These are phyloP conservation scores for Nothobranchius kuhntae DNA, from an alignment of 2,113 vertebrate species.

Conservation along the genomic window DNA sequence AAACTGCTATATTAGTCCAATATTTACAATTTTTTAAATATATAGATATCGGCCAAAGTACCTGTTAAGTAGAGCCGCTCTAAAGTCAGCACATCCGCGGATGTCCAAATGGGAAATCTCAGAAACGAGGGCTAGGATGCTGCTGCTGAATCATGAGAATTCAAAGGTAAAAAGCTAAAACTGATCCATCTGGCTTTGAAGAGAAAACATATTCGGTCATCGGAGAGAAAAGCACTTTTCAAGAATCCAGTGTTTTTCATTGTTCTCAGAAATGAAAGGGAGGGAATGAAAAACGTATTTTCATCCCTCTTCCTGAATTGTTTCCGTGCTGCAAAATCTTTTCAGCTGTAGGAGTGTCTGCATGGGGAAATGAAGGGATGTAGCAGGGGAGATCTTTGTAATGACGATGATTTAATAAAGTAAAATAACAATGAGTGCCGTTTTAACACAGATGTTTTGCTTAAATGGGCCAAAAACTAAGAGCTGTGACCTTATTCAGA, in stretches of 20 bases:
- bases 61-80: no score
- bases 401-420: constrained; percentile 13
- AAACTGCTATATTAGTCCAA: no score
- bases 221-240: constrained; percentile 50
- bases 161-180: no score
- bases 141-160: no score
- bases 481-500: constrained; percentile 12
- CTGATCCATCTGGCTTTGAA: constrained; percentile 25
- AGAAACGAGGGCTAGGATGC: no score
- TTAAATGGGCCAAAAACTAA: not conserved
- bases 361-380: constrained; percentile 15
- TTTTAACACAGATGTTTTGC: not conserved
- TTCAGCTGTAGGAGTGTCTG: constrained; percentile 31
- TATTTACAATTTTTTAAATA: no score
- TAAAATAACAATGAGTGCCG: constrained; percentile 14
- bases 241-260: constrained; percentile 46
- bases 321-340: constrained; percentile 34
- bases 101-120: no score
- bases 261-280: constrained; percentile 36
- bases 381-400: constrained; percentile 28
- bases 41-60: no score
- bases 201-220: constrained; percentile 39
- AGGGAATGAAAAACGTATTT: constrained; percentile 46
- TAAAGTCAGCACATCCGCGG: no score
- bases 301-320: constrained; percentile 24